These are phyloP conservation scores for Drosophila littoralis DNA, from an alignment of 1,140 invertebrate species.

Conservation along the genomic window DNA sequence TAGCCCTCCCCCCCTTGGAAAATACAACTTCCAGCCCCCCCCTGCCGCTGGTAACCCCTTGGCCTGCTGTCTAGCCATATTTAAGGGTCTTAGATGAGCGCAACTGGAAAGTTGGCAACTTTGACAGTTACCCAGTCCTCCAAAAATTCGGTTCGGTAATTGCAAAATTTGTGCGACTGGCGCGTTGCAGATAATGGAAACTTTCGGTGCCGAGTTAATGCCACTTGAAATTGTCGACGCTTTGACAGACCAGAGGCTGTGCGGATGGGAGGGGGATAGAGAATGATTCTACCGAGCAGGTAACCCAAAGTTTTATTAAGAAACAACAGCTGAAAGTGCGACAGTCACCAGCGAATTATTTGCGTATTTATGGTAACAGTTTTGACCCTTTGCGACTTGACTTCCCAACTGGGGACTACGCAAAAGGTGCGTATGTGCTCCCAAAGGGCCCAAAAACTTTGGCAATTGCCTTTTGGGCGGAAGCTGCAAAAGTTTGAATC, in stretches of 20 bases:
- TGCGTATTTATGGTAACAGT: slow-evolving; percentile 68
- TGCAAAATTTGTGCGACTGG: slow-evolving; percentile 72
- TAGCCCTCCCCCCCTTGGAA: neutral
- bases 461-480: slow-evolving; percentile 61
- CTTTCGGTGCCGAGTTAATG: slow-evolving; percentile 63
- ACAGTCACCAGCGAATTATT: slow-evolving; percentile 64
- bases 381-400: slow-evolving; percentile 50
- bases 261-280: neutral
- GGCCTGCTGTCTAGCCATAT: slow-evolving; percentile 36
- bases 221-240: slow-evolving; percentile 58
- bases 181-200: slow-evolving; percentile 73
- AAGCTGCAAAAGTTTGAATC: slow-evolving; percentile 50
- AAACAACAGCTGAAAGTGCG: slow-evolving; percentile 46
- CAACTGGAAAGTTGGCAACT: slow-evolving; percentile 41
- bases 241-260: slow-evolving; percentile 20
- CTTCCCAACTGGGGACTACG: slow-evolving; percentile 4
- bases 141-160: slow-evolving; percentile 66
- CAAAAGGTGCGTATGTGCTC: slow-evolving; percentile 26
- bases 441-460: slow-evolving; percentile 46
- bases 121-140: slow-evolving; percentile 34
- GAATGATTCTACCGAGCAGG: slow-evolving; percentile 1
- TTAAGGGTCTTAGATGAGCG: slow-evolving; percentile 41
- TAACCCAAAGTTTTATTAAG: slow-evolving; percentile 71
- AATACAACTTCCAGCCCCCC: neutral
- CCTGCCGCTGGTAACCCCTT: neutral